Percentiles rank a stretch among this genome's conserved stretches.
These are phyloP conservation scores for Hyperoodon ampullatus DNA, from an alignment of 2,113 vertebrate genomes.

Conservation along the genomic window DNA sequence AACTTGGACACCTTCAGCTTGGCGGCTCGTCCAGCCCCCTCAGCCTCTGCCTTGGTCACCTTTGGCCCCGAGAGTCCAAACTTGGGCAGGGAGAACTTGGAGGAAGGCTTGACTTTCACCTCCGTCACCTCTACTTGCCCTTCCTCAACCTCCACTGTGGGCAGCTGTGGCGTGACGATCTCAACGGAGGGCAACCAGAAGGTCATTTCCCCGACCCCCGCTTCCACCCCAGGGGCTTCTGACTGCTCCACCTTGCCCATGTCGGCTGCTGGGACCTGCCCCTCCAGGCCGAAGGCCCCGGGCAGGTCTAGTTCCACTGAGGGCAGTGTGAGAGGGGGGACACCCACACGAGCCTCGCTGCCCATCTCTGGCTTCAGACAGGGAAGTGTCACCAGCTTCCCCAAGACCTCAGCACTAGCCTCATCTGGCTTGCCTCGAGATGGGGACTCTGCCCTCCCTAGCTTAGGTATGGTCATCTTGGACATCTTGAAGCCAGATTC, in stretches of 20 bases:
- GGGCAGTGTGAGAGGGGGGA: constrained; percentile 79
- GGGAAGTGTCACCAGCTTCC: constrained; percentile 53
- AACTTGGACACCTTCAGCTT: constrained; percentile 81
- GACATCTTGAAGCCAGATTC: constrained; percentile 76
- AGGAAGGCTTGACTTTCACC: constrained; percentile 76
- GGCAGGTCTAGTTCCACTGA: constrained; percentile 85
- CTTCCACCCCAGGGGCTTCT: constrained; percentile 44
- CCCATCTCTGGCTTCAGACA: constrained; percentile 52
- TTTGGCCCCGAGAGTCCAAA: constrained; percentile 80
- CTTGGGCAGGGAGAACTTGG: constrained; percentile 84
- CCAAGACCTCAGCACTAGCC: constrained; percentile 70
- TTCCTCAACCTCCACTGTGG: constrained; percentile 38
- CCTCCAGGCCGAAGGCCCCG: constrained; percentile 76
- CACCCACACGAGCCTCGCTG: constrained; percentile 40
- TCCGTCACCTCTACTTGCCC: constrained; percentile 39
- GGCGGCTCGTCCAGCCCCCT: constrained; percentile 59
- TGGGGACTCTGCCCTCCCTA: constrained; percentile 61
- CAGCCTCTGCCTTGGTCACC: constrained; percentile 68
- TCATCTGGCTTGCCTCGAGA: constrained; percentile 40
- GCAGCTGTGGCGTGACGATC: constrained; percentile 73
- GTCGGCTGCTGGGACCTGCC: background rate
- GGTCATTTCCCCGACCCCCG: background rate
- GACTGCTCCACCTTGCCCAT: constrained; percentile 57
- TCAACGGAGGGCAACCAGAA: constrained; percentile 73
- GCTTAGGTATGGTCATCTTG: constrained; percentile 75